phyloP scores from a whole-genome alignment of 2,888 invertebrate genomes.

The Synanthedon myopaeformis region DNA sequence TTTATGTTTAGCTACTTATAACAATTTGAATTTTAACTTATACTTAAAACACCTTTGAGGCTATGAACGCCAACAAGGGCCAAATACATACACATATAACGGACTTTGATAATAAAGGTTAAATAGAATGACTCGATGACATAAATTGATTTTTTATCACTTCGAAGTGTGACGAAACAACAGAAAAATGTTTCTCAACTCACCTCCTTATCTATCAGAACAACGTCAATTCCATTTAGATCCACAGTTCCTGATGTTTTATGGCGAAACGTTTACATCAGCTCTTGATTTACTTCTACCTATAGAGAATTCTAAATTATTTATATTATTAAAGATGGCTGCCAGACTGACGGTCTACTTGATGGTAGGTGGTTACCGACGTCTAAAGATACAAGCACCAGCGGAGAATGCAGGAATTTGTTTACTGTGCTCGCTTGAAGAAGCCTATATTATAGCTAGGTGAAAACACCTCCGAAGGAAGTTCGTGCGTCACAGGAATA shows the following conservation, averaged over 20 bases:
- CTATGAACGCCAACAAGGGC: background rate
- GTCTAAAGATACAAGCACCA: background rate
- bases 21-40: too few relatives aligned
- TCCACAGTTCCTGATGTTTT: conserved; percentile 3
- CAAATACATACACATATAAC: conserved; percentile 6
- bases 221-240: conserved; percentile 40
- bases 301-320: background rate
- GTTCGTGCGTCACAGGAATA: too few relatives aligned
- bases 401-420: background rate
- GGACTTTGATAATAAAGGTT: conserved; percentile 29
- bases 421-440: background rate
- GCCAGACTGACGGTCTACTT: background rate
- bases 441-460: background rate
- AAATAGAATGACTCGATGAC: conserved; percentile 41
- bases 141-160: conserved; percentile 63
- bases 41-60: too few relatives aligned
- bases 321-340: background rate
- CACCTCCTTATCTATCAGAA: conserved; percentile 40
- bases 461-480: too few relatives aligned
- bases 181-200: conserved; percentile 41
- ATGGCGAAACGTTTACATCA: background rate
- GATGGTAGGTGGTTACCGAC: background rate
- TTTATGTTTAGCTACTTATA: too few relatives aligned
- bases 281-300: background rate
- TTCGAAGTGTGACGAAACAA: conserved; percentile 42